These are phyloP conservation scores for Lasioglossum leucozonium DNA, from an alignment of 2,888 invertebrate genomes.

Conservation along the genomic window DNA sequence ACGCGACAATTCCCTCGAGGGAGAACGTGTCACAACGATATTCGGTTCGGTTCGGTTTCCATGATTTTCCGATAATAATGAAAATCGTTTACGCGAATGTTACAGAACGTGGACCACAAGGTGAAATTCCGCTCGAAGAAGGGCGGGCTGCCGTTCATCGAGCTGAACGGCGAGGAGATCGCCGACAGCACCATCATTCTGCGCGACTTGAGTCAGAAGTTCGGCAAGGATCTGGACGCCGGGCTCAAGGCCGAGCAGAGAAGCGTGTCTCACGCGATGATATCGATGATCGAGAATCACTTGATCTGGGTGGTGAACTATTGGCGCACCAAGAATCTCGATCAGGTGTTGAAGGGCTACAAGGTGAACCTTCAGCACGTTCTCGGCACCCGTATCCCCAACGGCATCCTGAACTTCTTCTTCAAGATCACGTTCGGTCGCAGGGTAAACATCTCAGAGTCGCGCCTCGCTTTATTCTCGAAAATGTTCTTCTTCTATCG, in stretches of 20 bases:
- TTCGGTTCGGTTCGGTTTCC: too few species aligned
- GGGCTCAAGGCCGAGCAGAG: conserved; percentile 93
- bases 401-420: conserved; percentile 94
- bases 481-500: neutral
- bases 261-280: conserved; percentile 95
- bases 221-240: conserved; percentile 93
- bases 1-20: too few species aligned
- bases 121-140: conserved; percentile 97
- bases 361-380: conserved; percentile 96
- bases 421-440: conserved; percentile 95
- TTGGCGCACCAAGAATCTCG: conserved; percentile 97
- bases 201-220: conserved; percentile 93
- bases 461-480: neutral
- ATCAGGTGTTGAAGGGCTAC: conserved; percentile 93
- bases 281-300: conserved; percentile 97
- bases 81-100: conserved; percentile 2
- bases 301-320: conserved; percentile 95
- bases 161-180: conserved; percentile 97
- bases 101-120: conserved; percentile 97
- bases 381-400: conserved; percentile 94
- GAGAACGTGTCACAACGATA: too few species aligned
- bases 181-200: conserved; percentile 96
- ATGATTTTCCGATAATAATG: too few species aligned
- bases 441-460: conserved; percentile 88
- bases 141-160: conserved; percentile 97